Evolutionary conservation across 2,797 vertebrate genomes (phyloP).

Genomic region (Crax fasciolata): DNA sequence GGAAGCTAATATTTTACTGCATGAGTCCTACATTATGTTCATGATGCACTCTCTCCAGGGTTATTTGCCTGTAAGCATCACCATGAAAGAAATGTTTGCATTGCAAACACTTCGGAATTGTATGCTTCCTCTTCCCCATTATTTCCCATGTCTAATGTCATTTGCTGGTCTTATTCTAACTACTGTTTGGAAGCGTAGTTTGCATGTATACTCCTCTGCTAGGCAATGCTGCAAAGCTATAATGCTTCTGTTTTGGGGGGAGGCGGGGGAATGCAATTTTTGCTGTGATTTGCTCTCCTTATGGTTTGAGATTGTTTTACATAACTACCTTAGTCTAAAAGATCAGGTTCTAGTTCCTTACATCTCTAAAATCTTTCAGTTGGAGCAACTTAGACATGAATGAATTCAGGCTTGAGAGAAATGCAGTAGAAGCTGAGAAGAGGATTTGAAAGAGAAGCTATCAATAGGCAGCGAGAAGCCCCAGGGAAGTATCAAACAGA

Average conservation of each 20-base stretch:
- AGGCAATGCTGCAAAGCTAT: background rate
- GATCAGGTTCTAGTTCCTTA: slow-evolving; percentile 9
- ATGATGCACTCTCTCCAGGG: background rate
- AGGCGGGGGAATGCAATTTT: background rate
- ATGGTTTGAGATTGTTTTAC: background rate
- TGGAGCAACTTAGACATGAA: background rate
- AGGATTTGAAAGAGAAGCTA: slow-evolving; percentile 56
- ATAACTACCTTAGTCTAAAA: background rate
- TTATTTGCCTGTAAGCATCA: slow-evolving; percentile 5
- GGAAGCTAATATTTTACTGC: background rate
- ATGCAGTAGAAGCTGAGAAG: background rate
- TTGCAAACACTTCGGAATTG: background rate
- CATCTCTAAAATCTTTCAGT: slow-evolving; percentile 3
- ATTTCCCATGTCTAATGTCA: background rate
- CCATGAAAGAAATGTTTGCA: background rate
- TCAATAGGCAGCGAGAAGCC: slow-evolving; percentile 45
- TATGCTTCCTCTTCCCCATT: background rate
- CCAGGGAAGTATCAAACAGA: slow-evolving; percentile 5
- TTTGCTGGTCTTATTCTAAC: background rate
- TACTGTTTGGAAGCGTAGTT: background rate
- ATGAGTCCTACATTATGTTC: background rate
- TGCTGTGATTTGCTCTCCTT: background rate
- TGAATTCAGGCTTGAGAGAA: slow-evolving; percentile 50
- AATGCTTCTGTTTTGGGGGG: background rate
- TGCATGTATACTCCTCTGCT: background rate